Evolutionary conservation across 64 coral and sea anemone species (phyloP).

Genomic region (Montipora cactus): DNA sequence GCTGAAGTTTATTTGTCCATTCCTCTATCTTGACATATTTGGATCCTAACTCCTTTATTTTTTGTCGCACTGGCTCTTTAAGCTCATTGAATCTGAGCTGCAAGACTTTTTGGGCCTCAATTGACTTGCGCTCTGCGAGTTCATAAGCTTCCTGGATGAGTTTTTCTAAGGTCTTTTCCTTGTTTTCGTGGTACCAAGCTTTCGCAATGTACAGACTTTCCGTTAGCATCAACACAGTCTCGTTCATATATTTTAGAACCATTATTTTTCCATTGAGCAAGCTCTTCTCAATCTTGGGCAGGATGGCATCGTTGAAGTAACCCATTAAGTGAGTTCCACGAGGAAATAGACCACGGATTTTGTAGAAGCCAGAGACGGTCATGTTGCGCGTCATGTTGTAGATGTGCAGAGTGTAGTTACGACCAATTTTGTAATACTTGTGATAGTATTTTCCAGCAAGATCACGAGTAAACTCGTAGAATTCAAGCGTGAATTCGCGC

Average conservation of each 20-base stretch:
- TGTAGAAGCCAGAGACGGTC: slow-evolving; percentile 53
- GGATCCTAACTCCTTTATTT: slow-evolving; percentile 24
- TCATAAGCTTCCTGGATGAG: slow-evolving; percentile 73
- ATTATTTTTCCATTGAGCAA: slow-evolving; percentile 63
- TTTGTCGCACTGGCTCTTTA: neutral
- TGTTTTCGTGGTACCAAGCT: slow-evolving; percentile 85
- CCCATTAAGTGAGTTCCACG: slow-evolving; percentile 62
- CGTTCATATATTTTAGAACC: slow-evolving; percentile 41
- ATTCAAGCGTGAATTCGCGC: slow-evolving; percentile 32
- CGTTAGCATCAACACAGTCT: slow-evolving; percentile 38
- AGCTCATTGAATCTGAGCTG: slow-evolving; percentile 30
- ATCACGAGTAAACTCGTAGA: slow-evolving; percentile 74
- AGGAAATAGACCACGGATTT: slow-evolving; percentile 50
- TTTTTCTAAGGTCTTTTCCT: slow-evolving; percentile 91
- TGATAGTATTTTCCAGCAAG: slow-evolving; percentile 46
- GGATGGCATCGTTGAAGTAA: slow-evolving; percentile 69
- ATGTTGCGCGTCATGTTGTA: slow-evolving; percentile 79
- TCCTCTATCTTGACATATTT: slow-evolving; percentile 37
- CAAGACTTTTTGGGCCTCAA: slow-evolving; percentile 18
- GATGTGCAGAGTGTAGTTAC: slow-evolving; percentile 59
- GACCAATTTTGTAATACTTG: slow-evolving; percentile 68
- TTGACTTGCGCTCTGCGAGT: slow-evolving; percentile 42
- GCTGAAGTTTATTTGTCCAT: slow-evolving; percentile 30
- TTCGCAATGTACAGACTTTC: slow-evolving; percentile 48
- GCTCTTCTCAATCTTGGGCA: slow-evolving; percentile 61